Percentiles rank a stretch among this genome's conserved stretches.
These are phyloP conservation scores for Manis crassicaudata DNA, from an alignment of 2,797 vertebrate genomes.

Conservation along the genomic window DNA sequence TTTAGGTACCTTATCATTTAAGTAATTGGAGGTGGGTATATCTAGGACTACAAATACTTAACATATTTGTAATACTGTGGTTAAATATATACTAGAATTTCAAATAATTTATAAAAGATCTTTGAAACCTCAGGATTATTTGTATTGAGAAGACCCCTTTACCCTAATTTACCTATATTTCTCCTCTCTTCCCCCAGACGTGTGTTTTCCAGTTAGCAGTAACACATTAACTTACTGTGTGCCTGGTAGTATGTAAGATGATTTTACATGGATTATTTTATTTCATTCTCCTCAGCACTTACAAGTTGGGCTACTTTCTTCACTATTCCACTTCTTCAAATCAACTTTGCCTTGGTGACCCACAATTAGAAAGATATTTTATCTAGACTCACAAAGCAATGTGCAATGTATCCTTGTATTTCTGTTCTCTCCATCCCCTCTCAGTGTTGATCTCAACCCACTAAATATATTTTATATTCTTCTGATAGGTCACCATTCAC, in stretches of 20 bases:
- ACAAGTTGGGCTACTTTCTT: neutral
- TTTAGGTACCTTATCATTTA: conserved; percentile 32
- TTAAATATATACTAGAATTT: neutral
- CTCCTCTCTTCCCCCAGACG: neutral
- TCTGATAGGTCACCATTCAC: neutral
- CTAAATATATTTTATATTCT: conserved; percentile 35
- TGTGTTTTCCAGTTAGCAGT: neutral
- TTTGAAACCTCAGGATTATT: neutral
- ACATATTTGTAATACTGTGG: neutral
- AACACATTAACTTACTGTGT: neutral
- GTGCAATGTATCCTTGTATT: neutral
- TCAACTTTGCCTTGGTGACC: neutral
- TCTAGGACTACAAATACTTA: neutral
- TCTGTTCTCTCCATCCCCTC: neutral
- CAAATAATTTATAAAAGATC: conserved; percentile 22
- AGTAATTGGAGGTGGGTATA: neutral
- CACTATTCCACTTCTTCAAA: neutral
- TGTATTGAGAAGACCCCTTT: neutral
- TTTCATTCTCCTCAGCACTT: conserved; percentile 21
- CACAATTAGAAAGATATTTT: conserved; percentile 1
- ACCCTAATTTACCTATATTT: neutral
- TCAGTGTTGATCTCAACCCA: neutral
- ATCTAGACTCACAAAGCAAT: neutral
- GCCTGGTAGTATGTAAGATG: neutral
- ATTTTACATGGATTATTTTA: neutral